Conservation (phyloP, 2,797 vertebrate species). For the Petrocephalus sullivani region DNA sequence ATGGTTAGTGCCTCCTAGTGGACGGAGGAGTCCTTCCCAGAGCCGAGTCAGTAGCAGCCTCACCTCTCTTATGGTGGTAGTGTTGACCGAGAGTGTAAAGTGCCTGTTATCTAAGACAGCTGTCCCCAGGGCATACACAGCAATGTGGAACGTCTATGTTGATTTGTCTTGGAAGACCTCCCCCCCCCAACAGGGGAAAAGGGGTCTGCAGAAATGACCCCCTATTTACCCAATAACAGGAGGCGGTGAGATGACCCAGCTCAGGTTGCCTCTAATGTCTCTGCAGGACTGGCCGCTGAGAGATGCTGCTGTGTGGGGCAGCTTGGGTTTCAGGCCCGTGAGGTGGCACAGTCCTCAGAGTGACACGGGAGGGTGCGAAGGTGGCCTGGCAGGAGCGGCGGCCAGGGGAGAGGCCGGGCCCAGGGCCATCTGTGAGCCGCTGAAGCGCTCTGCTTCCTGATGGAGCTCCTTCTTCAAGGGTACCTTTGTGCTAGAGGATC, state of each 20-base stretch:
- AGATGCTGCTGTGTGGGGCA: conserved; percentile 62
- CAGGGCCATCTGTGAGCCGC: background rate
- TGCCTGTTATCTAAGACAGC: background rate
- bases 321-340: conserved; percentile 60
- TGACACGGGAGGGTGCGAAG: background rate
- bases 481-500: background rate
- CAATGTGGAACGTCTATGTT: background rate
- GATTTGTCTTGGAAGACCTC: background rate
- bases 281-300: conserved; percentile 64
- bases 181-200: conserved; percentile 23
- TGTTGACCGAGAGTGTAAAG: background rate
- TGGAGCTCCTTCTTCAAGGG: background rate
- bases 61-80: background rate
- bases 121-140: background rate
- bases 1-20: background rate
- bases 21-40: background rate
- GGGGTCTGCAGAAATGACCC: conserved; percentile 63
- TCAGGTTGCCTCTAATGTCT: conserved; percentile 68
- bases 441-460: background rate
- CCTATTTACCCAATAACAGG: conserved; percentile 72
- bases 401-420: too few relatives aligned
- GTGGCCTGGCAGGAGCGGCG: background rate
- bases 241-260: conserved; percentile 63
- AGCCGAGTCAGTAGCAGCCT: background rate
- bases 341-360: background rate